phyloP scores from a whole-genome alignment of 2,888 invertebrate genomes.

The Tachina grossa region DNA sequence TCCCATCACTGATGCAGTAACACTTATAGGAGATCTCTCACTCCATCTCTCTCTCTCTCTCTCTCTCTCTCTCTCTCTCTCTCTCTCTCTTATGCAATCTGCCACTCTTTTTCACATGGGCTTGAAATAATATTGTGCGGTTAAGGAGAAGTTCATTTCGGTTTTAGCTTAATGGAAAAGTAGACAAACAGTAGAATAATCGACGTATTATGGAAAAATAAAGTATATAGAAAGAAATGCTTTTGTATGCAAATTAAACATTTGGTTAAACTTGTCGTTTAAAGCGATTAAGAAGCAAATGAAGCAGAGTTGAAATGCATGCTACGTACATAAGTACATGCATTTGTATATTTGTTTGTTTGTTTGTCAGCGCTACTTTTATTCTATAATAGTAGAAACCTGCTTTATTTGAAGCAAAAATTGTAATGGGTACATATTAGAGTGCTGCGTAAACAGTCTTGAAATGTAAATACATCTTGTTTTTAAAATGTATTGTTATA shows the following conservation, averaged over 20 bases:
- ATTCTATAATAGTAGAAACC: no score
- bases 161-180: slow-evolving; percentile 27
- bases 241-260: slow-evolving; percentile 65
- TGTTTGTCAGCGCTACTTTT: no score
- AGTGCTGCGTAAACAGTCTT: no score
- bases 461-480: no score
- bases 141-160: slow-evolving; percentile 24
- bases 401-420: no score
- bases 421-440: no score
- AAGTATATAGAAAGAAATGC: slow-evolving; percentile 4
- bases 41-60: no score
- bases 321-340: no score
- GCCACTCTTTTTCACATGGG: neutral
- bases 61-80: neutral
- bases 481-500: no score
- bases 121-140: slow-evolving; percentile 20
- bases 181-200: slow-evolving; percentile 33
- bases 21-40: neutral
- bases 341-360: no score
- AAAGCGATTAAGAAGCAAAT: slow-evolving; percentile 58
- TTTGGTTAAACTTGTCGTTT: slow-evolving; percentile 61
- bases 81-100: neutral
- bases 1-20: no score
- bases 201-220: neutral
- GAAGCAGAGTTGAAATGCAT: slow-evolving; percentile 14